phyloP scores from a whole-genome alignment of 2,888 invertebrate genomes.

The Subacronicta megacephala region DNA sequence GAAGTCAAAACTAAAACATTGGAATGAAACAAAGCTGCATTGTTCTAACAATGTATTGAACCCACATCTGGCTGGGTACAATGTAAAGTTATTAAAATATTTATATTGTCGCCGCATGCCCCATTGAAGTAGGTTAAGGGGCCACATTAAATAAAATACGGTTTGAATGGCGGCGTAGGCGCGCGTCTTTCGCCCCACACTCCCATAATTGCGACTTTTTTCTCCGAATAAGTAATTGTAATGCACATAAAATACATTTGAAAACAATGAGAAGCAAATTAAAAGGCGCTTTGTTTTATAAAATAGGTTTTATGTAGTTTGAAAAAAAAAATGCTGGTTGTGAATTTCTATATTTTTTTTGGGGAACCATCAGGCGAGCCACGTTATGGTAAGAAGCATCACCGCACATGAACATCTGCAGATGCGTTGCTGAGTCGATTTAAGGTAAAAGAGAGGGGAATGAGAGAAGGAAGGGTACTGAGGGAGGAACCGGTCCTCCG shows the following conservation, averaged over 20 bases:
- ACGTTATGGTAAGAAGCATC: too few species aligned
- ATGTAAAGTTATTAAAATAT: slow-evolving; percentile 62
- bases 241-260: too few species aligned
- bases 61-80: slow-evolving; percentile 47
- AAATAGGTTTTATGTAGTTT: too few species aligned
- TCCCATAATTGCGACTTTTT: slow-evolving; percentile 7
- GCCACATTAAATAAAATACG: slow-evolving; percentile 57
- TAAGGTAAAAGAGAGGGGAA: too few species aligned
- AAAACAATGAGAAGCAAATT: too few species aligned
- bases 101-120: slow-evolving; percentile 54
- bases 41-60: slow-evolving; percentile 37
- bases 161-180: slow-evolving; percentile 37
- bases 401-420: too few species aligned
- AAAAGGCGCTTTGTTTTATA: too few species aligned
- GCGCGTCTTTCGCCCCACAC: slow-evolving; percentile 24
- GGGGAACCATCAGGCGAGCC: too few species aligned
- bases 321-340: too few species aligned
- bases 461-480: too few species aligned
- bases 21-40: slow-evolving; percentile 40
- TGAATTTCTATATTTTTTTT: neutral
- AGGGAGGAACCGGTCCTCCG: too few species aligned
- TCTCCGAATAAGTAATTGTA: neutral
- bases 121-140: slow-evolving; percentile 64
- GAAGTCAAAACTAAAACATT: slow-evolving; percentile 30
- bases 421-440: too few species aligned